Conservation (phyloP, 2,888 invertebrate species). For the Maniola hyperantus region DNA sequence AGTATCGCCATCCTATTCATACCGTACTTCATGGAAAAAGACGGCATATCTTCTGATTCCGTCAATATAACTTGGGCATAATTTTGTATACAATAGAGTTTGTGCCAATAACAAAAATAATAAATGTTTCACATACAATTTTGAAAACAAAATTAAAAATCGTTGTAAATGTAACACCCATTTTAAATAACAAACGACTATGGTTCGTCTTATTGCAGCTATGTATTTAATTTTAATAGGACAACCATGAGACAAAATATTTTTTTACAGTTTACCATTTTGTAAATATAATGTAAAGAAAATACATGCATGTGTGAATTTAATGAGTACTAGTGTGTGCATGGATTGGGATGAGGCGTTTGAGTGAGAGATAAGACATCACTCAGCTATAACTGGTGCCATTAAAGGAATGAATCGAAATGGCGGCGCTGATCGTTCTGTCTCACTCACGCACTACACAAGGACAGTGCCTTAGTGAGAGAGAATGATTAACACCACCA, state of each 20-base stretch:
- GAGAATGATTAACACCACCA: too few relatives aligned
- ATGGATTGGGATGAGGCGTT: background rate
- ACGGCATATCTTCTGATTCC: background rate
- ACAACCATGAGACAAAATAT: conserved; percentile 20
- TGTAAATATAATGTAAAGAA: conserved; percentile 23
- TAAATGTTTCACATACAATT: background rate
- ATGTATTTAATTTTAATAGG: conserved; percentile 25
- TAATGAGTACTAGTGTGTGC: background rate
- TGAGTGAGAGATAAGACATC: background rate
- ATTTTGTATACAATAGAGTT: background rate
- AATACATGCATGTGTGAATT: conserved; percentile 12
- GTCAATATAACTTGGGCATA: background rate
- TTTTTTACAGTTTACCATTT: conserved; percentile 25
- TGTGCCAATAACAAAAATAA: background rate
- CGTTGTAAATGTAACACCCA: background rate
- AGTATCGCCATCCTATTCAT: background rate
- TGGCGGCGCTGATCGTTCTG: too few relatives aligned
- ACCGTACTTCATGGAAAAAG: background rate
- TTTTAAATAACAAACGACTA: background rate
- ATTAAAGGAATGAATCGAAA: too few relatives aligned
- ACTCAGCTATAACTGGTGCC: background rate
- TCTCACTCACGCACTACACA: too few relatives aligned
- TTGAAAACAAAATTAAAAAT: background rate
- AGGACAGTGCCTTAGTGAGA: too few relatives aligned
- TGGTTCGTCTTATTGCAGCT: conserved; percentile 32